Evolutionary conservation across 2,797 vertebrate species (phyloP).

Genomic region (Sebastes steindachneri): DNA sequence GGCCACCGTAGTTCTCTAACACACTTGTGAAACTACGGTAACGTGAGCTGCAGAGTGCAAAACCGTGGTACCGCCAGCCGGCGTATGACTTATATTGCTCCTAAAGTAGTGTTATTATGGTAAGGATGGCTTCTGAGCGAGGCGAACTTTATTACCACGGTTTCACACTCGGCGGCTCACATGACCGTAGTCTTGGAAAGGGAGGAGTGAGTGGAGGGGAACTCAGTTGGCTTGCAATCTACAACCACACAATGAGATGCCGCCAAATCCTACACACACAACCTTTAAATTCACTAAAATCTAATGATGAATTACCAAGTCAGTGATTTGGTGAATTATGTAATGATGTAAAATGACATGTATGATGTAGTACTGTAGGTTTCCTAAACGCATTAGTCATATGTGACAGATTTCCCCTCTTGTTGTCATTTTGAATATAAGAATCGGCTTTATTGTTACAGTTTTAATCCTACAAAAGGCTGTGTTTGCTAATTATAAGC

Average conservation of each 20-base stretch:
- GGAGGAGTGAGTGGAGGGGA: not conserved
- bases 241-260: rapidly evolving
- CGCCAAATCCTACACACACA: not conserved
- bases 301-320: not conserved
- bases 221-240: not conserved
- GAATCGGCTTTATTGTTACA: conserved; percentile 21
- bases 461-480: conserved; percentile 30
- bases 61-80: no score
- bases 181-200: not conserved
- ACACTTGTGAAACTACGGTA: no score
- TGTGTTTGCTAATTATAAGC: conserved; percentile 24
- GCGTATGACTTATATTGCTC: rapidly evolving
- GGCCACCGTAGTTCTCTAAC: no score
- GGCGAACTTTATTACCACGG: rapidly evolving
- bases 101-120: not conserved
- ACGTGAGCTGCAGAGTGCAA: no score
- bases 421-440: not conserved
- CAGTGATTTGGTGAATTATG: not conserved
- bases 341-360: conserved; percentile 13
- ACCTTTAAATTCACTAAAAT: not conserved
- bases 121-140: not conserved
- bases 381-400: not conserved
- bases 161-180: not conserved
- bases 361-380: not conserved
- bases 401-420: not conserved